Evolutionary conservation across 2,888 invertebrate genomes (phyloP).

Genomic region (Dasysyrphus tricinctus): DNA sequence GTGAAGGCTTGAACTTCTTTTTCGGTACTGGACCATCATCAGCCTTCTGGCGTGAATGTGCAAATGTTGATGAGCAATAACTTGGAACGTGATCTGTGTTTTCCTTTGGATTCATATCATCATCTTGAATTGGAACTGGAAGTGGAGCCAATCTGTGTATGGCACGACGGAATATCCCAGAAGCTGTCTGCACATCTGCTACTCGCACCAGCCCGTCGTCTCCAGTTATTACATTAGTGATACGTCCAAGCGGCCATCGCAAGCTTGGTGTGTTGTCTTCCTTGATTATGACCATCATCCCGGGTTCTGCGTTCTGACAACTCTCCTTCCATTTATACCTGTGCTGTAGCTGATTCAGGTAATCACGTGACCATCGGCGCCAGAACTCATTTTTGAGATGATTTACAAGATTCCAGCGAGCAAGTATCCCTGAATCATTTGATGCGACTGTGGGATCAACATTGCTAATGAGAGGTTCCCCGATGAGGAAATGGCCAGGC

Average conservation of each 20-base stretch:
- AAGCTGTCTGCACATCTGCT: slow-evolving; percentile 37
- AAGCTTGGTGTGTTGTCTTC: slow-evolving; percentile 54
- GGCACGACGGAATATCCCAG: slow-evolving; percentile 26
- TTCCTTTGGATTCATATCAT: not conserved
- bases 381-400: slow-evolving; percentile 12
- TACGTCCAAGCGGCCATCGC: slow-evolving; percentile 32
- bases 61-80: not conserved
- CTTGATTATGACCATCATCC: slow-evolving; percentile 39
- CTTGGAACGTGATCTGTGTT: no score
- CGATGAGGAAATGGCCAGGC: no score
- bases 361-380: slow-evolving; percentile 25
- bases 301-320: not conserved
- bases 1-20: slow-evolving; percentile 9
- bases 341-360: slow-evolving; percentile 7
- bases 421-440: no score
- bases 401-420: not conserved
- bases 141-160: slow-evolving; percentile 46
- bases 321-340: slow-evolving; percentile 14
- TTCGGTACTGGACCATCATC: not conserved
- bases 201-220: slow-evolving; percentile 38
- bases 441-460: no score
- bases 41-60: not conserved
- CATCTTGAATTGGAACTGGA: not conserved
- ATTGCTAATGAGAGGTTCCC: no score
- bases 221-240: slow-evolving; percentile 13